These are phyloP conservation scores for Montipora foliosa DNA, from an alignment of 64 coral and sea anemone genomes.

Conservation along the genomic window DNA sequence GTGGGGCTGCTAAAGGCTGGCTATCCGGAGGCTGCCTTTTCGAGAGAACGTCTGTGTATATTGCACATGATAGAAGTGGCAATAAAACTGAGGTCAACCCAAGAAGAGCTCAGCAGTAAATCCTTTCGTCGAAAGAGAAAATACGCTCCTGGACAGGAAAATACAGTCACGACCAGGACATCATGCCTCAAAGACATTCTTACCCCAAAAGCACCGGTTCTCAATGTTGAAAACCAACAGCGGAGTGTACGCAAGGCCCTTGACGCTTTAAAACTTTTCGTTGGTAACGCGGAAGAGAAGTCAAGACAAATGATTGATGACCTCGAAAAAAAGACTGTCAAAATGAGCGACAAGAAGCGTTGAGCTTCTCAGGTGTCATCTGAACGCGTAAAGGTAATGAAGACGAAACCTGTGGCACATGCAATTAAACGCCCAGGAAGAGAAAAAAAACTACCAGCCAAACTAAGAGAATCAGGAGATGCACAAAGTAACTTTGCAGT, in stretches of 20 bases:
- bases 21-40: conserved; percentile 64
- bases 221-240: background rate
- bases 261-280: background rate
- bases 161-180: background rate
- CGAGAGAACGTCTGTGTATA: conserved; percentile 53
- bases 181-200: background rate
- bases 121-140: background rate
- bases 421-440: background rate
- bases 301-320: background rate
- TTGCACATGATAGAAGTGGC: conserved; percentile 24
- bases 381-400: background rate
- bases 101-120: background rate
- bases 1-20: conserved; percentile 68
- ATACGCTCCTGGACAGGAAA: background rate
- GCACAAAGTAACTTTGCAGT: background rate
- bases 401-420: background rate
- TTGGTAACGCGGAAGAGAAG: background rate
- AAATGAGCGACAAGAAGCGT: background rate
- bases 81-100: background rate
- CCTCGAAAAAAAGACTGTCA: background rate
- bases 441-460: background rate
- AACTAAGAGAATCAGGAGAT: background rate
- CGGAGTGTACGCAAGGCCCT: background rate
- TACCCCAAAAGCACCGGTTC: background rate
- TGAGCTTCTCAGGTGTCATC: background rate